Conservation (phyloP, 2,113 vertebrate species). For the Mobula birostris region DNA sequence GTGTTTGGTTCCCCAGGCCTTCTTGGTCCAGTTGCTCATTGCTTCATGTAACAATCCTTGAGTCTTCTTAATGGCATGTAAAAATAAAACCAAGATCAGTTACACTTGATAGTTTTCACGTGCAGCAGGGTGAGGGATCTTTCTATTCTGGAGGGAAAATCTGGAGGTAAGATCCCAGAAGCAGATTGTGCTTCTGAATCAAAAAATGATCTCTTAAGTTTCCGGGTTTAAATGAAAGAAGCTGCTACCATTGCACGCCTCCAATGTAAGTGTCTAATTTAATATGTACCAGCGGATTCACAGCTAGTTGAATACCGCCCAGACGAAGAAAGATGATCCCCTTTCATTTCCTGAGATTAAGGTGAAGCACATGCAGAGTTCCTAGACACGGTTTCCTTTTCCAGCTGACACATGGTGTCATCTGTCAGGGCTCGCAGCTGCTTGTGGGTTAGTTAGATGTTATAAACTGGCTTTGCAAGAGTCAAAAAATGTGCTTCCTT, state of each 20-base stretch:
- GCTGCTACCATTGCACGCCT: neutral
- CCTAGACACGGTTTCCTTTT: slow-evolving; percentile 5
- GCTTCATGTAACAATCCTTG: neutral
- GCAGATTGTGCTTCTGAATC: neutral
- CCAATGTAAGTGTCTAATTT: neutral
- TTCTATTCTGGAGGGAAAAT: neutral
- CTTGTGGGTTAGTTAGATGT: neutral
- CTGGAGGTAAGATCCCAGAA: neutral
- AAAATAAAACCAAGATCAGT: neutral
- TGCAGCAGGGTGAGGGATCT: neutral
- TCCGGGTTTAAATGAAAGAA: neutral
- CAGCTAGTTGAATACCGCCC: slow-evolving; percentile 29
- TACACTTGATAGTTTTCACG: neutral
- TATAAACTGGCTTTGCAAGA: neutral
- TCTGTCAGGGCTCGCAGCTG: slow-evolving; percentile 24
- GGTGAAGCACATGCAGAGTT: slow-evolving; percentile 31
- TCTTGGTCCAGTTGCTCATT: slow-evolving; percentile 23
- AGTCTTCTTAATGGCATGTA: neutral
- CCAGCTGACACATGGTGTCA: slow-evolving; percentile 30
- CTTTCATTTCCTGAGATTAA: slow-evolving; percentile 37
- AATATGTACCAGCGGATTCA: neutral
- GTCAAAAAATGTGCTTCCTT: slow-evolving; percentile 16
- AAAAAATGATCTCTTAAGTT: neutral
- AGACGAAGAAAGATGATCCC: slow-evolving; percentile 18
- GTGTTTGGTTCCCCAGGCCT: neutral